Conservation (phyloP, 2,113 vertebrate genomes). For the Brachyhypopomus gauderio region DNA sequence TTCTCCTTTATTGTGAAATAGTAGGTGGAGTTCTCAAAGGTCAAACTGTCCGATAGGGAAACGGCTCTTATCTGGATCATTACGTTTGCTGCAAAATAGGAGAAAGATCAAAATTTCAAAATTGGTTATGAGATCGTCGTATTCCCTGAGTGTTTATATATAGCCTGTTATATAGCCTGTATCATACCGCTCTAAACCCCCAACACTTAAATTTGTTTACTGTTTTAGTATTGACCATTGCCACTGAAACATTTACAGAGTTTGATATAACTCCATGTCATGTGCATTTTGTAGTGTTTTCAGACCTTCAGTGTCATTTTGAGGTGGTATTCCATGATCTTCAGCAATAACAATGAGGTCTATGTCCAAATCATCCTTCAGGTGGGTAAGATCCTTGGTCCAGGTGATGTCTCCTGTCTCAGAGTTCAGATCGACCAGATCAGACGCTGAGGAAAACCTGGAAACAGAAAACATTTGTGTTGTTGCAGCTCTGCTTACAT, state of each 20-base stretch:
- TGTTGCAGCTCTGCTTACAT: too few relatives aligned
- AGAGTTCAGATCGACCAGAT: conserved; percentile 69
- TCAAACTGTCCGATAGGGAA: conserved; percentile 58
- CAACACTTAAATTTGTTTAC: too few relatives aligned
- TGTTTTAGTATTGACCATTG: too few relatives aligned
- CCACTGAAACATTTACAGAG: background rate
- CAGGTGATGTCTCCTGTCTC: conserved; percentile 72
- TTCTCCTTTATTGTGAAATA: conserved; percentile 74
- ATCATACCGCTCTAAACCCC: too few relatives aligned
- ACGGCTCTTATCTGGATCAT: conserved; percentile 64
- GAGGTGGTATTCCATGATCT: conserved; percentile 73
- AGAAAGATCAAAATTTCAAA: too few relatives aligned
- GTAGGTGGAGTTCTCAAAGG: conserved; percentile 72
- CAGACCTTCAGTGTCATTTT: conserved; percentile 72
- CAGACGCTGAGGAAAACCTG: conserved; percentile 69
- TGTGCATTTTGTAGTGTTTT: background rate
- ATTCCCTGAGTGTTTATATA: too few relatives aligned
- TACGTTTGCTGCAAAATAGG: conserved; percentile 61
- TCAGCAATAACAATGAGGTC: conserved; percentile 66
- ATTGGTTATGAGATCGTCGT: background rate
- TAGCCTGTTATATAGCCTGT: too few relatives aligned
- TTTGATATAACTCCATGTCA: background rate
- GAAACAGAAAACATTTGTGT: background rate
- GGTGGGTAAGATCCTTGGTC: conserved; percentile 60
- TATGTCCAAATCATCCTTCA: conserved; percentile 66